Percentiles rank a stretch among this genome's conserved stretches.
phyloP scores from a whole-genome alignment of 2,888 invertebrate species.

The Clanis bilineata region DNA sequence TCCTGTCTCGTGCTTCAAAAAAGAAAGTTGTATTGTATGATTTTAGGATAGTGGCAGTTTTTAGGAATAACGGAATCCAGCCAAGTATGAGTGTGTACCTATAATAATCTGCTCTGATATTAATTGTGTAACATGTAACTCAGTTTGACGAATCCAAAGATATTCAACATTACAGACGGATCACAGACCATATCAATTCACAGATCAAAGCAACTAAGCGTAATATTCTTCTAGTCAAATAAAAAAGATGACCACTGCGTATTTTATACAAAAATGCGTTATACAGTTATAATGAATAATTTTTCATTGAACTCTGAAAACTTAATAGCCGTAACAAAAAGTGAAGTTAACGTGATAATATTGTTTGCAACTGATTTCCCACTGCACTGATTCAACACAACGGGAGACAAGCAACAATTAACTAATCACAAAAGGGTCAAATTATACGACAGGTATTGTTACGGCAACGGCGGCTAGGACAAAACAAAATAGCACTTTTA shows the following conservation, averaged over 20 bases:
- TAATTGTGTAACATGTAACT: too few relatives aligned
- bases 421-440: slow-evolving; percentile 36
- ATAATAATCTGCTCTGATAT: background rate
- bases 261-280: background rate
- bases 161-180: background rate
- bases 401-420: slow-evolving; percentile 25
- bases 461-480: slow-evolving; percentile 23
- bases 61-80: background rate
- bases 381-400: background rate
- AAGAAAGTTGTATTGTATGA: background rate
- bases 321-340: slow-evolving; percentile 2
- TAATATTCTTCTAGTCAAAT: too few relatives aligned
- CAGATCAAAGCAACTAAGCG: too few relatives aligned
- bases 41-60: background rate
- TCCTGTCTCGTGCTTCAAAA: slow-evolving; percentile 17
- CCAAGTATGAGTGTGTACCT: too few relatives aligned
- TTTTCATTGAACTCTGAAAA: background rate
- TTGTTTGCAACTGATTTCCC: slow-evolving; percentile 6
- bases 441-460: slow-evolving; percentile 18
- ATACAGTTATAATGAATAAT: background rate
- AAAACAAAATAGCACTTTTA: slow-evolving; percentile 73
- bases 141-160: too few relatives aligned
- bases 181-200: background rate
- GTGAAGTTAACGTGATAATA: slow-evolving; percentile 1
- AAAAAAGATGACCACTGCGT: background rate